phyloP scores from a whole-genome alignment of 1,140 invertebrate species.

The Bathynomus jamesi region DNA sequence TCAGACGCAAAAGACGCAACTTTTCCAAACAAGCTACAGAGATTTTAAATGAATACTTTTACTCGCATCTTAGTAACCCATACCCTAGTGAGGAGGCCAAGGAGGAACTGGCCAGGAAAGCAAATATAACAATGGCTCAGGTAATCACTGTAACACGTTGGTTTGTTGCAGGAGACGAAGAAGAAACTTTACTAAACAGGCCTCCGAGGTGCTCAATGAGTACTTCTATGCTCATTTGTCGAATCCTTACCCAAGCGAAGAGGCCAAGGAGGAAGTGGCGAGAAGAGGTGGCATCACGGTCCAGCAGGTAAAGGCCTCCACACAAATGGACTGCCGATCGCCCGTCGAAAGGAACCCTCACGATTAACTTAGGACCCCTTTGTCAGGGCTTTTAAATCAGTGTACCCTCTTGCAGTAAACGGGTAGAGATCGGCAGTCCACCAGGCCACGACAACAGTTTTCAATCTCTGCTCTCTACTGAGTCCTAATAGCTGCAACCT shows the following conservation, averaged over 20 bases:
- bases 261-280: constrained; percentile 98
- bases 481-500: background rate
- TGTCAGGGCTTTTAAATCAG: background rate
- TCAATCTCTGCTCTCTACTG: background rate
- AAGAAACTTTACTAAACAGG: constrained; percentile 99
- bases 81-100: constrained; percentile 61
- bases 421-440: background rate
- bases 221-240: constrained; percentile 99
- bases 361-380: background rate
- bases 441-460: background rate
- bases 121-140: constrained; percentile 60
- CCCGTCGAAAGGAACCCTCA: background rate
- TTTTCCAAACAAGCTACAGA: constrained; percentile 62
- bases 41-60: constrained; percentile 61
- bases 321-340: background rate
- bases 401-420: background rate
- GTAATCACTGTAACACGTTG: constrained; percentile 40
- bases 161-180: constrained; percentile 73
- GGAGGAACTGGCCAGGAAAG: constrained; percentile 58
- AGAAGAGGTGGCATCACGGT: constrained; percentile 98
- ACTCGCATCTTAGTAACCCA: constrained; percentile 58
- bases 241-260: constrained; percentile 99
- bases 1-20: constrained; percentile 56
- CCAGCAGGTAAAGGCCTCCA: constrained; percentile 59
- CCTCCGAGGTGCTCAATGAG: constrained; percentile 98